Evolutionary conservation across 1,140 invertebrate species (phyloP), one percentile per base, ranked within the genome.

Genomic region (Drosophila takahashii): DNA sequence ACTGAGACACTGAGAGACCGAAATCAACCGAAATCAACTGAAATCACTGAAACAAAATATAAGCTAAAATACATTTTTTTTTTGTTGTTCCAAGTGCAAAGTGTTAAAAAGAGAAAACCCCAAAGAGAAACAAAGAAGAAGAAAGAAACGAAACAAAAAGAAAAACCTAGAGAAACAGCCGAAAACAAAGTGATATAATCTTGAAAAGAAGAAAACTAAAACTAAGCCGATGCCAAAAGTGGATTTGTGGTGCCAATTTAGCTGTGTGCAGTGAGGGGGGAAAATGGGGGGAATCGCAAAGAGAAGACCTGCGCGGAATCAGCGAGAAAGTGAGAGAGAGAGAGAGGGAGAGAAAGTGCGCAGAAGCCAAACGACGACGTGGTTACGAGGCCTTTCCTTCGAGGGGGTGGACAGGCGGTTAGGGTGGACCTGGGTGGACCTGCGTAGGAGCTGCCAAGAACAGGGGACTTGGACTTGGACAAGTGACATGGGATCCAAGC

Each of bases 191-290:
- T 41, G 64, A 64, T 69, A 41, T 13, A 48, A 44, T 58, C 13
- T 16, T 7, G 10, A 36, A 50, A 45, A 50, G 32, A 39, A 42
- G 4, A 34, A 5, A 59, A 53, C 45, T 61, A 34, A 5, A 59
- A 53, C 45, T 61, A 75, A 36, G 39, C 41, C 22, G 50, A 75
- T 65, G 22, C 27, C 18, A 50, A 50, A 10, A 37, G 58, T 77
- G 57, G 32, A 69, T 77, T 81, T 81, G 57, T 81, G 72, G 74
- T 78, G 79, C 41, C 73, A 66, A 54, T 22, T 67, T 59, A 34
- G 65, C 42, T 69, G 44, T 22, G 22, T 22, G 22, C 22, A n/a
- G n/a, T n/a, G n/a, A n/a, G 27, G 27, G 42, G 13, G n/a, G 18
- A 15, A 15, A n/a, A 29, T 8, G 29, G 7, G 29, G 7, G 9